Base-by-base conservation (phyloP, 2,797 vertebrate genomes). In the Amazona ochrocephala region DNA sequence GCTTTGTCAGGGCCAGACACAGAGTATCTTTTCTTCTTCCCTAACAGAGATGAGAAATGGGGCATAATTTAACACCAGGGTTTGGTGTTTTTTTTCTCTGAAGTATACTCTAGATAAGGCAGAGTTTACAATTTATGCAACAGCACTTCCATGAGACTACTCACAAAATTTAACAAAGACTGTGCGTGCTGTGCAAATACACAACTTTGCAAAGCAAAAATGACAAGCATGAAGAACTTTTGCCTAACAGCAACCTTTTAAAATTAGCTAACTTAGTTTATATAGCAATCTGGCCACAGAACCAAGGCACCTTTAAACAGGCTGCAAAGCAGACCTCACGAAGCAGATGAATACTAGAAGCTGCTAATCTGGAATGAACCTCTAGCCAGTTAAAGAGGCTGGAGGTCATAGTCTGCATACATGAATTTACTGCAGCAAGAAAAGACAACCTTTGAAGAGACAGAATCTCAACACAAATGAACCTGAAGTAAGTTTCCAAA, bases 1-100 rank as follows among this genome's bases (percentile, higher is more conserved):
- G 77, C 90, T 95, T 84, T 96, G 90, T 89, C 88, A 97, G 83
- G 79, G 71, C 58, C 74, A 94, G 83, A 78, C 88, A 93, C 5
- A 1, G 66, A 13, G 34, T 73, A 78, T 76, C 79, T 92, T 87
- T 75, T 87, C 41, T 92, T 76, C 77, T 87, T 64, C 34, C 89
- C 72, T 51, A 83, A 83, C 32, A 93, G 77, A 72, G 54, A 62
- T n/a, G 76, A 88, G 44, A 91, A 95, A 72, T 13, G 26, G 91
- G 50, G 93, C 30, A 71, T 76, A 83, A 87, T 71, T 84, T 85
- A 83, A 82, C 64, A 66, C 22, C 45, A 79, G 85, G 76, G 68
- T 56, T 23, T n/a, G 47, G 18, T 37, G 18, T 45, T n/a, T 71
- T 91, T 71, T 85, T 54, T 41, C 51, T 86, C 47, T 64, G 60